Evolutionary conservation across 2,888 invertebrate genomes (phyloP).

Genomic region (Lasioglossum villosulum): DNA sequence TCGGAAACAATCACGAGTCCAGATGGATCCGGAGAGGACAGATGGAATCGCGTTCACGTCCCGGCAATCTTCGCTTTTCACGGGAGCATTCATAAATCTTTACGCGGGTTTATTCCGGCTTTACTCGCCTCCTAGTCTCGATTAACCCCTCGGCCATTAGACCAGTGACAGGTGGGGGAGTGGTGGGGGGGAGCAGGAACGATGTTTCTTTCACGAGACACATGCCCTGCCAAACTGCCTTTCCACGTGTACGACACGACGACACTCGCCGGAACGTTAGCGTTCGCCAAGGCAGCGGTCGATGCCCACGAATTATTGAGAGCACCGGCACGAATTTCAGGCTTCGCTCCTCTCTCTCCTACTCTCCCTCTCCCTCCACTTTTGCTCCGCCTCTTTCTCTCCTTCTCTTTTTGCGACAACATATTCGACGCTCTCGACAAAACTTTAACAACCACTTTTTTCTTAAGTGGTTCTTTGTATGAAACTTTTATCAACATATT

Average conservation of each 20-base stretch:
- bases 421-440: background rate
- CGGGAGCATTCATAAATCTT: constrained; percentile 63
- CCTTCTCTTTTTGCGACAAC: background rate
- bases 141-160: constrained; percentile 67
- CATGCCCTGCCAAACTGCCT: constrained; percentile 60
- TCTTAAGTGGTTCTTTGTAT: no score
- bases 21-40: constrained; percentile 34
- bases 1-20: constrained; percentile 40
- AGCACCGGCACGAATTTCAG: constrained; percentile 49
- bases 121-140: constrained; percentile 66
- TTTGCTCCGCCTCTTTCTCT: background rate
- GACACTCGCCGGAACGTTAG: constrained; percentile 12
- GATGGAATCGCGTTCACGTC: constrained; percentile 34
- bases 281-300: constrained; percentile 36
- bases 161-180: constrained; percentile 6
- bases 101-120: constrained; percentile 63
- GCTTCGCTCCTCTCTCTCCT: background rate
- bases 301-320: constrained; percentile 68
- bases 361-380: background rate
- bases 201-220: constrained; percentile 71
- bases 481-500: no score
- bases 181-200: background rate
- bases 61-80: constrained; percentile 56
- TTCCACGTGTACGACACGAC: constrained; percentile 47
- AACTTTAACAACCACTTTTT: no score